Conservation (phyloP, 2,113 vertebrate species). For the Nannospalax galili region DNA sequence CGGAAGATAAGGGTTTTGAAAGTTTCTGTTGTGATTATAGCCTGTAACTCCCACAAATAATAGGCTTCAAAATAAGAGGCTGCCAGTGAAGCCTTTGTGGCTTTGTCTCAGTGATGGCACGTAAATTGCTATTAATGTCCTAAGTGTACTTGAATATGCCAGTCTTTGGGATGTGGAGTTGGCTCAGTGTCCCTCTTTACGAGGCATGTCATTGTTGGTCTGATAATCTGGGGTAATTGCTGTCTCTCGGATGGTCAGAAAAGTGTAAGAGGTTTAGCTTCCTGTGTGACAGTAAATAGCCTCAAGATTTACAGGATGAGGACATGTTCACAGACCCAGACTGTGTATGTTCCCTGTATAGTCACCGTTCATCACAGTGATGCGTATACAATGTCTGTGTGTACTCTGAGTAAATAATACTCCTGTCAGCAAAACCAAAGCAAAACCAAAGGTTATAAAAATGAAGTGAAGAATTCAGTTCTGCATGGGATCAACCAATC, state of each 20-base stretch:
- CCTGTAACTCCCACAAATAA: slow-evolving; percentile 97
- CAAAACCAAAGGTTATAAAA: slow-evolving; percentile 18
- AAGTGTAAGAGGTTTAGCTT: slow-evolving; percentile 56
- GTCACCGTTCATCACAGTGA: neutral
- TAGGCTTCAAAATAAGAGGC: slow-evolving; percentile 98
- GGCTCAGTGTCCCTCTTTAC: slow-evolving; percentile 92
- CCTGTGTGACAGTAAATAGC: neutral
- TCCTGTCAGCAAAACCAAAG: slow-evolving; percentile 18
- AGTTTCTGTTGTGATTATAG: slow-evolving; percentile 96
- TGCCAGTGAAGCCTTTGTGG: slow-evolving; percentile 93
- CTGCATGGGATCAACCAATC: neutral
- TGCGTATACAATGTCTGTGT: neutral
- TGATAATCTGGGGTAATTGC: slow-evolving; percentile 93
- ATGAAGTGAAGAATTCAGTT: neutral
- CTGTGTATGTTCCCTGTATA: neutral
- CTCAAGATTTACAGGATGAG: neutral
- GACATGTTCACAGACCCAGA: neutral
- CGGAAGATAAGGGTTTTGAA: slow-evolving; percentile 92
- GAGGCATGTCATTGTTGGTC: slow-evolving; percentile 89
- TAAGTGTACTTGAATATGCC: slow-evolving; percentile 95
- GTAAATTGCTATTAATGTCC: slow-evolving; percentile 97
- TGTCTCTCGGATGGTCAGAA: slow-evolving; percentile 89
- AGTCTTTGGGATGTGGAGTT: slow-evolving; percentile 90
- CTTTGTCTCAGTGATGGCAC: slow-evolving; percentile 91
- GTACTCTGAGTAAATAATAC: neutral